phyloP scores from a whole-genome alignment of 2,113 vertebrate genomes.

The Albula goreensis region DNA sequence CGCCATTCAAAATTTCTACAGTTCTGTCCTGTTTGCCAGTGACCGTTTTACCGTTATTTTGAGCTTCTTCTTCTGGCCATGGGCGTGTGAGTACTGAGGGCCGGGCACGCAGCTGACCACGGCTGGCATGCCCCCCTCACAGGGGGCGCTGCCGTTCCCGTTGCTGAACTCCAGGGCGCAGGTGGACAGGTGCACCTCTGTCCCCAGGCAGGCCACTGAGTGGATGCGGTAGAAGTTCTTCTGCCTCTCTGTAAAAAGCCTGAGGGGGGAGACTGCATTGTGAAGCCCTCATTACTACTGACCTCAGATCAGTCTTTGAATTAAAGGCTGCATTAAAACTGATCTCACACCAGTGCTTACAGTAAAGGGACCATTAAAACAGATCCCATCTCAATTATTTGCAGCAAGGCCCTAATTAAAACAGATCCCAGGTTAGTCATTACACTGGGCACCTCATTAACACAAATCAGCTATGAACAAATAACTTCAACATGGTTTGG shows the following conservation, averaged over 20 bases:
- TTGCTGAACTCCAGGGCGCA: slow-evolving; percentile 84
- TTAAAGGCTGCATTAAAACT: background rate
- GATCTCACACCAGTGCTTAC: background rate
- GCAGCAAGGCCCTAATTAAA: background rate
- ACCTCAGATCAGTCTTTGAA: background rate
- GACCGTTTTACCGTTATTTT: slow-evolving; percentile 57
- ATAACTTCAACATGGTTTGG: too few species aligned
- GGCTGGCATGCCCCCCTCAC: slow-evolving; percentile 72
- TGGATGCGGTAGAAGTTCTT: slow-evolving; percentile 79
- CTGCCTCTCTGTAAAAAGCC: slow-evolving; percentile 82
- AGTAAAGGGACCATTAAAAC: background rate
- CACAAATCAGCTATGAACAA: background rate
- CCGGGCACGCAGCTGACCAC: slow-evolving; percentile 88
- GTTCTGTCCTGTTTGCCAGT: too few species aligned
- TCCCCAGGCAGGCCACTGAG: slow-evolving; percentile 83
- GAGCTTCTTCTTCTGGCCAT: slow-evolving; percentile 74
- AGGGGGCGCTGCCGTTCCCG: slow-evolving; percentile 71
- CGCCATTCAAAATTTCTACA: too few species aligned
- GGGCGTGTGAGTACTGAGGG: slow-evolving; percentile 67
- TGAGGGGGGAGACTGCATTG: slow-evolving; percentile 45
- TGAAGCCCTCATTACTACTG: background rate
- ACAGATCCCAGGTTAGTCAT: background rate
- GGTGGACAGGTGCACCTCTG: slow-evolving; percentile 86
- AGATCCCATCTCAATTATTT: background rate
- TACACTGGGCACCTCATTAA: background rate